Evolutionary conservation across 2,113 vertebrate species (phyloP).

Genomic region (Haemorhous mexicanus): DNA sequence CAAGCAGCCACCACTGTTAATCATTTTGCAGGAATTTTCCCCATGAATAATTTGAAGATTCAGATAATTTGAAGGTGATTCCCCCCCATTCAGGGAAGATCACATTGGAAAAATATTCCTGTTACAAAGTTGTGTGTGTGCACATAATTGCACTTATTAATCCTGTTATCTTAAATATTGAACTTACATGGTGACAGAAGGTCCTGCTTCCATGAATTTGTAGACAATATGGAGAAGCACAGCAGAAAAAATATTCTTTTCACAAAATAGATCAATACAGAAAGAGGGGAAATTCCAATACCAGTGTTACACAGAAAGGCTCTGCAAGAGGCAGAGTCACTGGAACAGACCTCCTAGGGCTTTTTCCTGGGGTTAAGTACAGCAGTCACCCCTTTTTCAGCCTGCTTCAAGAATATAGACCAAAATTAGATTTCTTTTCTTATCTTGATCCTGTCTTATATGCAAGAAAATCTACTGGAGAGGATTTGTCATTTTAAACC

Average conservation of each 20-base stretch:
- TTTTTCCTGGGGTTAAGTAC: neutral
- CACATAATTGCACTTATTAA: neutral
- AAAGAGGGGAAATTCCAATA: neutral
- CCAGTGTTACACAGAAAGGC: neutral
- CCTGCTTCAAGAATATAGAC: neutral
- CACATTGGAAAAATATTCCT: neutral
- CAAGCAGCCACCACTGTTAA: neutral
- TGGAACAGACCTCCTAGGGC: neutral
- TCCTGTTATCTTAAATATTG: neutral
- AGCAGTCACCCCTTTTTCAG: neutral
- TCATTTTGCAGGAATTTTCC: neutral
- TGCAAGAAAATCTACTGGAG: neutral
- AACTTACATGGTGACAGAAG: neutral
- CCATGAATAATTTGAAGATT: neutral
- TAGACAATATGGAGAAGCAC: neutral
- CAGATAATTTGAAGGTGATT: neutral
- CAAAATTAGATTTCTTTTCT: neutral
- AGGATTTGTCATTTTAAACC: neutral
- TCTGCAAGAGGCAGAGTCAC: neutral
- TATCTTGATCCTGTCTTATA: neutral
- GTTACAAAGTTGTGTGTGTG: neutral
- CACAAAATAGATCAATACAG: neutral
- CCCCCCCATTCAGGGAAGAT: neutral
- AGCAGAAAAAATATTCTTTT: neutral
- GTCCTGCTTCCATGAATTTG: neutral